Evolutionary conservation across 2,797 vertebrate genomes (phyloP).

Genomic region (Microctenopoma steveboyesi): DNA sequence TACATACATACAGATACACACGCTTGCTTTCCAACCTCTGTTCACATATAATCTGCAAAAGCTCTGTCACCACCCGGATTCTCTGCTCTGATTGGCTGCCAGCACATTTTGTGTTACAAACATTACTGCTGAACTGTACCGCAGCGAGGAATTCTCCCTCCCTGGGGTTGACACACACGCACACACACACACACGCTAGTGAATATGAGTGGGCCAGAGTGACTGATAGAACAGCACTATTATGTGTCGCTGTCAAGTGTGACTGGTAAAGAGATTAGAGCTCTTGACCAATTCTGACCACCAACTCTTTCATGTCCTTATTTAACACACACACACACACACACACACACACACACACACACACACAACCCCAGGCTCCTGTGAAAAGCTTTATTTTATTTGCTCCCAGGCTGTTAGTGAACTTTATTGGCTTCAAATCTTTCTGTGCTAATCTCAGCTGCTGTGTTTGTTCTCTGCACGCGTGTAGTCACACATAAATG

Average conservation of each 20-base stretch:
- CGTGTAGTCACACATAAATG: conserved; percentile 14
- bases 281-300: conserved; percentile 49
- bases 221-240: conserved; percentile 18
- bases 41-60: conserved; percentile 45
- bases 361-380: conserved; percentile 25
- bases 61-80: conserved; percentile 52
- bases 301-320: conserved; percentile 47
- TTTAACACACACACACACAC: conserved; percentile 36
- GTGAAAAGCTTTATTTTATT: conserved; percentile 63
- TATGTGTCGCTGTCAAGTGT: conserved; percentile 36
- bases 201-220: conserved; percentile 14
- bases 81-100: conserved; percentile 50
- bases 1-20: conserved; percentile 13
- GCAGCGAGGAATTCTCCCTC: conserved; percentile 2
- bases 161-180: conserved; percentile 14
- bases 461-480: conserved; percentile 39
- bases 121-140: conserved; percentile 28
- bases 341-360: conserved; percentile 16
- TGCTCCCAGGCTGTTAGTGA: conserved; percentile 50
- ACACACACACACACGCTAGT: conserved; percentile 10
- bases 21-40: conserved; percentile 11
- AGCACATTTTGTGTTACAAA: conserved; percentile 48
- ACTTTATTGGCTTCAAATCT: conserved; percentile 53
- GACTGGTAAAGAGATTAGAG: conserved; percentile 46
- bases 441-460: conserved; percentile 49